Base-by-base conservation (phyloP, 2,113 vertebrate genomes). In the Oenanthe melanoleuca region DNA sequence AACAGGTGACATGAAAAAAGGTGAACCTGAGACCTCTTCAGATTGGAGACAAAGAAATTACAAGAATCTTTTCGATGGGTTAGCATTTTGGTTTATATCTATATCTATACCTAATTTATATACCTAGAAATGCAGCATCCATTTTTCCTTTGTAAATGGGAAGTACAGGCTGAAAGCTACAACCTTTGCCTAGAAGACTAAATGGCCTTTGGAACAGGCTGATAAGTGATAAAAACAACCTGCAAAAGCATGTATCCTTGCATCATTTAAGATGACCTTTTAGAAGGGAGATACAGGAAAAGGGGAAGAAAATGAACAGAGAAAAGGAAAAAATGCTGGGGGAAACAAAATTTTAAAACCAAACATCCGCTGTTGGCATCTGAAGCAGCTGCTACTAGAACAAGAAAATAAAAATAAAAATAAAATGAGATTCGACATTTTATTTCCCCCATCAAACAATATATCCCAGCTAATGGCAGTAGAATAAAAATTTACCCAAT, bases 391-490 rank as follows among this genome's bases (percentile, higher is more conserved):
- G 19, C 89, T 4, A 5, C 81, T 89, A 72, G 85, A 50, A 61
- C 57, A 86, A 90, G 89, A 94, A 97, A 96, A 97, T 91, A 96
- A 95, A 97, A 96, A 96, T 82, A 92, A 95, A 97, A 97, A 96
- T 94, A 96, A 97, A 97, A 97, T 90, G 84, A 66, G 87, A 96
- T 96, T 90, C 74, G 42, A 92, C 45, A 6, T 95, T 98, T 97
- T 97, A 95, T 96, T 95, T 96, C 79, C 78, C 83, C 70, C 94
- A 97, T 98, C 96, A 97, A 98, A 96, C 91, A 95, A 96, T 97
- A 96, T 94, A 97, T 97, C 90, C 96, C 92, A 94, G 94, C 92
- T 98, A 98, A 98, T 97, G 93, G 97, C 96, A 97, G 81, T 45
- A 94, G 96, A 97, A 97, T 97, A 97, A 97, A 97, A 97, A 97